Conservation (phyloP, 2,113 vertebrate species). For the Hypanus sabinus region DNA sequence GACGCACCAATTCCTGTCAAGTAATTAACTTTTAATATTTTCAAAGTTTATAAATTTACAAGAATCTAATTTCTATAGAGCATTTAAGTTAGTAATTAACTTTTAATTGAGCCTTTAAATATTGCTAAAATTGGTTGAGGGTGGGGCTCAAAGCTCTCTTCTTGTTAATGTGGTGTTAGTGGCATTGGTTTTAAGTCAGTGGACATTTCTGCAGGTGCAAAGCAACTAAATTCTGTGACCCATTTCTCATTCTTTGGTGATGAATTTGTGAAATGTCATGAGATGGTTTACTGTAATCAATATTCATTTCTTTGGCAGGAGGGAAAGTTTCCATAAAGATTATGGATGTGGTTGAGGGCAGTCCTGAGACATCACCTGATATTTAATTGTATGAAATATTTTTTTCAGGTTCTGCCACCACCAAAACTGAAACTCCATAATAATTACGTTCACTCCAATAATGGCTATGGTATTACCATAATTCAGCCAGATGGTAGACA, state of each 20-base stretch:
- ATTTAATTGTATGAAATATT: background rate
- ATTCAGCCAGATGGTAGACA: conserved; percentile 47
- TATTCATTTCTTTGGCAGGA: background rate
- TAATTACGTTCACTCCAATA: conserved; percentile 50
- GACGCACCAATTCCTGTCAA: no score
- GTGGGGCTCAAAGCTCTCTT: no score
- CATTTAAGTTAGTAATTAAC: no score
- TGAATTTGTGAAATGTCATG: background rate
- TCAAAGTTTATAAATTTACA: no score
- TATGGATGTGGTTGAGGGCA: background rate
- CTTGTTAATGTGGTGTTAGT: no score
- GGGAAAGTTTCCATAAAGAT: no score
- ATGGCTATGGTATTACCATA: conserved; percentile 49
- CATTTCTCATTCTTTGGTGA: background rate
- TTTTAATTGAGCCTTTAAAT: no score
- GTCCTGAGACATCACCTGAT: background rate
- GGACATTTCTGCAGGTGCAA: no score
- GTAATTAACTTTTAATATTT: no score
- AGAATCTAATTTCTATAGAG: no score
- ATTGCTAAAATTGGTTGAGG: no score
- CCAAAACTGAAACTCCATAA: conserved; percentile 55
- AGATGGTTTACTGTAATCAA: background rate
- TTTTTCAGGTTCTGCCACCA: conserved; percentile 48
- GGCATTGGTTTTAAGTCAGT: no score
- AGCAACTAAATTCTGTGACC: background rate